Evolutionary conservation across 2,113 vertebrate species (phyloP).

Genomic region (Syrrhaptes paradoxus): DNA sequence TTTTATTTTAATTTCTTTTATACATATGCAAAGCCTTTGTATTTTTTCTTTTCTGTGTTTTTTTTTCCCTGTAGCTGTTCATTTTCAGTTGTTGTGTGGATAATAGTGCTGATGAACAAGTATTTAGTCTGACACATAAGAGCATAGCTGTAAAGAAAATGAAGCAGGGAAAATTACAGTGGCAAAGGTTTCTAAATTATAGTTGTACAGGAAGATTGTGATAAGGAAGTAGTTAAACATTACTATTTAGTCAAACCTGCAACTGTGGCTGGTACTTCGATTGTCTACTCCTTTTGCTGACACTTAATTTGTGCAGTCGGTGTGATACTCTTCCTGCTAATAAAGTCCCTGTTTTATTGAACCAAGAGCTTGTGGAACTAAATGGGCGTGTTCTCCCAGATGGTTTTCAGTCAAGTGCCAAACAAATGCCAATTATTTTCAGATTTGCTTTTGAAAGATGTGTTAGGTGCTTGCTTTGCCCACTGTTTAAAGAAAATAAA

Average conservation of each 20-base stretch:
- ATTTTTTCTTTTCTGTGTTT: not conserved
- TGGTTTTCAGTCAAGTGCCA: not conserved
- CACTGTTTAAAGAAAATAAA: not conserved
- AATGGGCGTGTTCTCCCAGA: not conserved
- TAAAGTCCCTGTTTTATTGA: conserved; percentile 34
- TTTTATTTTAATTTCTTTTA: not conserved
- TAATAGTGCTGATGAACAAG: conserved; percentile 61
- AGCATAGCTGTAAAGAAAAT: conserved; percentile 46
- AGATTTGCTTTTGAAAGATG: not conserved
- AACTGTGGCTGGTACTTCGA: conserved; percentile 22
- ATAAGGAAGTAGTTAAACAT: conserved; percentile 80
- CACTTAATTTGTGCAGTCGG: conserved; percentile 61
- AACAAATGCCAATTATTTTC: not conserved
- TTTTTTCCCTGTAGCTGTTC: conserved; percentile 1
- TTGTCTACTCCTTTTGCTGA: conserved; percentile 71
- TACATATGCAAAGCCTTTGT: not conserved
- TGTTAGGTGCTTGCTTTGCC: not conserved
- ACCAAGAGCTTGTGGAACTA: not conserved
- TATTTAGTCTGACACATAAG: conserved; percentile 51
- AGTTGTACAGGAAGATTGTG: conserved; percentile 61
- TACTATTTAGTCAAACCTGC: conserved; percentile 67
- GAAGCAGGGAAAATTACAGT: conserved; percentile 64
- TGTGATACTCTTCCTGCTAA: conserved; percentile 16
- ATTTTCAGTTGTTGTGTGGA: conserved; percentile 57
- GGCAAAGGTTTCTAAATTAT: conserved; percentile 73